These are phyloP conservation scores for Netelia melanura DNA, from an alignment of 2,888 invertebrate genomes.

Conservation along the genomic window DNA sequence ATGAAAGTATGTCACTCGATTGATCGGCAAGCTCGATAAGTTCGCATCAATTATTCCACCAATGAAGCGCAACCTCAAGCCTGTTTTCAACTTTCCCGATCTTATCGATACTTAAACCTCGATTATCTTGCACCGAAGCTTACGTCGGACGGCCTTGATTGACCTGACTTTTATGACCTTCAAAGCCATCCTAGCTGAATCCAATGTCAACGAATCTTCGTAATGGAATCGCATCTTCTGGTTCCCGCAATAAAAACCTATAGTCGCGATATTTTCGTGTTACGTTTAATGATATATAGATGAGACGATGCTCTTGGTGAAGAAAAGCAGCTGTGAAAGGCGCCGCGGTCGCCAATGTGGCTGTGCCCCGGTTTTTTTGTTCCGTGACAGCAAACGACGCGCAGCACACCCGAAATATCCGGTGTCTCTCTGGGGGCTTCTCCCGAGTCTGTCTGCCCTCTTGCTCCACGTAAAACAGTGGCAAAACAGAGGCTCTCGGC, in stretches of 20 bases:
- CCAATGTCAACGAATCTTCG: neutral
- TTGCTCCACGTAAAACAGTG: constrained; percentile 60
- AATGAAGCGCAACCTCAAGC: no score
- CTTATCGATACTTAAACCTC: no score
- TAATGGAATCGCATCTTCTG: no score
- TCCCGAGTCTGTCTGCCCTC: constrained; percentile 10
- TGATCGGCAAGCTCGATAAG: no score
- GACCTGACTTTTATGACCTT: no score
- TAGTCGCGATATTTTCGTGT: constrained; percentile 19
- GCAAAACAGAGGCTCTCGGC: constrained; percentile 54
- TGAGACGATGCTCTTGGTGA: constrained; percentile 26
- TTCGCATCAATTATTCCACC: no score
- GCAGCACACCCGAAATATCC: constrained; percentile 64
- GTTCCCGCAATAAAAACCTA: neutral
- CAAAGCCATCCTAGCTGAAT: neutral
- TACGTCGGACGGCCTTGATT: no score
- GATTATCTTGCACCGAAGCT: no score
- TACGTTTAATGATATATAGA: constrained; percentile 4
- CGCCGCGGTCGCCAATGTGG: constrained; percentile 23
- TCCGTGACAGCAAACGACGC: constrained; percentile 35
- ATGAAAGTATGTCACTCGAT: no score
- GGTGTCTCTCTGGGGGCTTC: constrained; percentile 48
- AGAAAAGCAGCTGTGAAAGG: constrained; percentile 55
- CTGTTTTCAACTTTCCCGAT: no score
- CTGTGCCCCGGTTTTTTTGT: constrained; percentile 17